Base-by-base conservation (phyloP, 2,797 vertebrate species). In the Tarsius wallacei region DNA sequence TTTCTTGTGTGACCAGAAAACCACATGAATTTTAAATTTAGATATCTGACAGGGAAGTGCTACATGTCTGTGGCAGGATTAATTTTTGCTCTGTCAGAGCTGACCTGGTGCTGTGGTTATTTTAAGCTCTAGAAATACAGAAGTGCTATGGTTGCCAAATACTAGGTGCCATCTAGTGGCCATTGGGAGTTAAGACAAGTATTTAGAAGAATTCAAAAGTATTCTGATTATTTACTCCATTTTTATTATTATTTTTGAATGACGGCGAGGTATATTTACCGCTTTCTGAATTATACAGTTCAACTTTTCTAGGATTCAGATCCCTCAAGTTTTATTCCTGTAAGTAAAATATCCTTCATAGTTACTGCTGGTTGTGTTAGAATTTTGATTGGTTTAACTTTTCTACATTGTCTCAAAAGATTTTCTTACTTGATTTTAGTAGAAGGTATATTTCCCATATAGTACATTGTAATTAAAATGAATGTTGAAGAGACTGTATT, bases 151-250 rank as follows among this genome's bases (percentile, higher is more conserved):
- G 98, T 98, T 98, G 96, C 96, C 98, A 97, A 98, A 88, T 76
- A 91, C 91, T 84, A 97, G 97, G 96, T 98, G 98, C 99, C 99
- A 99, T 98, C 99, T 98, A 98, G 98, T 51, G 99, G 98, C 12
- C 6, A 68, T 0, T 0, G 26, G 5, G 1, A 89, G 91, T 98
- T 36, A 97, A 97, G 5, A 59, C 63, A 51, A 68, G 66, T 26
- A 0, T 78, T 0, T 0, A 13, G 7, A 10, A 77, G 33, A 93
- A 89, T 78, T 91, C 17, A 21, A 28, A 74, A 94, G 4, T 24
- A n/a, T 76, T 88, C 49, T 93, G 31, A 57, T 64, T 91, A 68
- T 81, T 47, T 84, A 2, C 10, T 28, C 33, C 3, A 42, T 28
- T 36, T 8, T 66, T 53, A 3, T 55, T 68, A 70, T 8, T n/a